These are phyloP conservation scores for Saguinus midas DNA, from an alignment of 2,113 vertebrate species.

Conservation along the genomic window DNA sequence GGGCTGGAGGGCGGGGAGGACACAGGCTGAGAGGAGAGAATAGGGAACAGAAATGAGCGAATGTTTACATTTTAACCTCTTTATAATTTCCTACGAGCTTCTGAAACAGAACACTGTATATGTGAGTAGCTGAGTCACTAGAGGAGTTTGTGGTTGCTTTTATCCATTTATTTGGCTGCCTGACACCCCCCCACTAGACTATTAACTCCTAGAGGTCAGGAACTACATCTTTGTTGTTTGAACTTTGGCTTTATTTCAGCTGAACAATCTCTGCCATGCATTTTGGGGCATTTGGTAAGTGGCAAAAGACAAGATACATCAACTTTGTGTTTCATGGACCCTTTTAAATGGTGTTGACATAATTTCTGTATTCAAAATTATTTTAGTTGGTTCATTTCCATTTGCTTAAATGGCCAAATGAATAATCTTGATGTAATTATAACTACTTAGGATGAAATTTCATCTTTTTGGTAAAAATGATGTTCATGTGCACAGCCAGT, in stretches of 20 bases:
- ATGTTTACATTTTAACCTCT: background rate
- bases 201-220: background rate
- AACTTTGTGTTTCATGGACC: background rate
- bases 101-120: background rate
- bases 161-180: background rate
- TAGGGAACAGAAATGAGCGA: background rate
- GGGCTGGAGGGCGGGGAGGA: background rate
- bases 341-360: background rate
- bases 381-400: background rate
- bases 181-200: background rate
- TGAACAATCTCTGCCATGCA: background rate
- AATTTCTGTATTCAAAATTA: background rate
- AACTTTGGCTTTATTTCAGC: slow-evolving; percentile 2
- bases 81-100: background rate
- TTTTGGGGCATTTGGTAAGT: background rate
- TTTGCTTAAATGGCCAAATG: background rate
- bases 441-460: background rate
- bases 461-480: background rate
- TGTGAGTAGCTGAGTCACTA: background rate
- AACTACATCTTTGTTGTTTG: background rate
- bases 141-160: background rate
- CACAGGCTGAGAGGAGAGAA: background rate
- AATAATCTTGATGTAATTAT: background rate
- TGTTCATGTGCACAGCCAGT: background rate
- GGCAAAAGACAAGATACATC: background rate